A percentile compares a stretch with the other conserved stretches of the same genome.
These are phyloP conservation scores for Musca vetustissima DNA, from an alignment of 1,140 invertebrate species.

Conservation along the genomic window DNA sequence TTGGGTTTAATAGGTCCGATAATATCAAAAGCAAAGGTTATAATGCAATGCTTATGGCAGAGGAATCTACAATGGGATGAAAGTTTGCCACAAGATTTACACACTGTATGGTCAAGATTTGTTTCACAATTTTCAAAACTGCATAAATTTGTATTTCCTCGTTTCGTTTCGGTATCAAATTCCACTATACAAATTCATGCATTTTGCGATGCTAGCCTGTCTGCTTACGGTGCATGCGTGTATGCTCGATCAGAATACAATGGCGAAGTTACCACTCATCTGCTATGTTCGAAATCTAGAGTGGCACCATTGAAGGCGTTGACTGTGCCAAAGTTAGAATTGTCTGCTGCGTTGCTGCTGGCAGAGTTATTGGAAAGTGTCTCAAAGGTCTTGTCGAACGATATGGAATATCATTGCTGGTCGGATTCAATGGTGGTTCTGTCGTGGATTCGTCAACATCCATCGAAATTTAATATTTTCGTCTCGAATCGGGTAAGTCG, in stretches of 20 bases:
- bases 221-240: slow-evolving; percentile 48
- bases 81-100: background rate
- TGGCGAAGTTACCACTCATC: slow-evolving; percentile 19
- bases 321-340: slow-evolving; percentile 40
- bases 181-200: slow-evolving; percentile 34
- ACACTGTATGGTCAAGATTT: background rate
- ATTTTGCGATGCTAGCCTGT: slow-evolving; percentile 53
- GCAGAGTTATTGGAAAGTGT: slow-evolving; percentile 34
- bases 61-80: slow-evolving; percentile 2
- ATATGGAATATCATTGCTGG: slow-evolving; percentile 32
- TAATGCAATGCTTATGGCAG: slow-evolving; percentile 17
- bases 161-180: slow-evolving; percentile 7
- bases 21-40: slow-evolving; percentile 15
- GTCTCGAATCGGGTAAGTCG: slow-evolving; percentile 44
- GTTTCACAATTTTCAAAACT: background rate
- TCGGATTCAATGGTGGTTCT: slow-evolving; percentile 45
- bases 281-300: slow-evolving; percentile 45
- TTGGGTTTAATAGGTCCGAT: background rate
- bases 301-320: slow-evolving; percentile 42
- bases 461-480: slow-evolving; percentile 35
- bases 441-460: slow-evolving; percentile 37
- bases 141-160: background rate
- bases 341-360: slow-evolving; percentile 35
- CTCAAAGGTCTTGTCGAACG: background rate
- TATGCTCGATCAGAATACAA: slow-evolving; percentile 35